Conservation (phyloP, 2,113 vertebrate species). For the Erinaceus europaeus region DNA sequence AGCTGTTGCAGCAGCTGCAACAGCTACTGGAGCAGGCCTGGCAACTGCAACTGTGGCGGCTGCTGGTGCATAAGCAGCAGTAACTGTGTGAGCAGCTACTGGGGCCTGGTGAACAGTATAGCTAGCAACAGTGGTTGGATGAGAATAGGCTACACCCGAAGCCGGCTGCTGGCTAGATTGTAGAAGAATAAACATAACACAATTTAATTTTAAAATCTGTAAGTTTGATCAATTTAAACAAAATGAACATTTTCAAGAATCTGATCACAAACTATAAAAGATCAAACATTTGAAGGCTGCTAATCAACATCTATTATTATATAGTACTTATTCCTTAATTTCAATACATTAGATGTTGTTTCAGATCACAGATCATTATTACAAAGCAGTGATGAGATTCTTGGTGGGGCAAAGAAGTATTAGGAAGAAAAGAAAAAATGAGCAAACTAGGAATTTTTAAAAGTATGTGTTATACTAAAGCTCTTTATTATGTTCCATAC, state of each 20-base stretch:
- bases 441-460: slow-evolving; percentile 17
- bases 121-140: slow-evolving; percentile 98
- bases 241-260: slow-evolving; percentile 26
- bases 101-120: slow-evolving; percentile 99
- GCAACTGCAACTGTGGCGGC: slow-evolving; percentile 93
- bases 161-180: slow-evolving; percentile 92
- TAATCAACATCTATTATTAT: not conserved
- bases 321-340: slow-evolving; percentile 36
- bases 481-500: slow-evolving; percentile 10
- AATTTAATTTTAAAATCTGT: slow-evolving; percentile 61
- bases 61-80: slow-evolving; percentile 95
- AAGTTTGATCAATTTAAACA: slow-evolving; percentile 21
- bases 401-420: slow-evolving; percentile 32
- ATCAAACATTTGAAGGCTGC: not conserved
- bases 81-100: slow-evolving; percentile 94
- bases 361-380: slow-evolving; percentile 31
- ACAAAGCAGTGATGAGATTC: slow-evolving; percentile 33
- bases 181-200: slow-evolving; percentile 70
- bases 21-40: slow-evolving; percentile 92
- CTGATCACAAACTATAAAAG: slow-evolving; percentile 24
- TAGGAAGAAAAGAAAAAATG: slow-evolving; percentile 25
- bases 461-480: not conserved
- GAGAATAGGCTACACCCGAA: slow-evolving; percentile 96
- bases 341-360: not conserved
- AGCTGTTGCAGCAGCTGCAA: slow-evolving; percentile 92